Evolutionary conservation across 1,140 invertebrate species (phyloP).

Genomic region (Dendrolimus kikuchii): DNA sequence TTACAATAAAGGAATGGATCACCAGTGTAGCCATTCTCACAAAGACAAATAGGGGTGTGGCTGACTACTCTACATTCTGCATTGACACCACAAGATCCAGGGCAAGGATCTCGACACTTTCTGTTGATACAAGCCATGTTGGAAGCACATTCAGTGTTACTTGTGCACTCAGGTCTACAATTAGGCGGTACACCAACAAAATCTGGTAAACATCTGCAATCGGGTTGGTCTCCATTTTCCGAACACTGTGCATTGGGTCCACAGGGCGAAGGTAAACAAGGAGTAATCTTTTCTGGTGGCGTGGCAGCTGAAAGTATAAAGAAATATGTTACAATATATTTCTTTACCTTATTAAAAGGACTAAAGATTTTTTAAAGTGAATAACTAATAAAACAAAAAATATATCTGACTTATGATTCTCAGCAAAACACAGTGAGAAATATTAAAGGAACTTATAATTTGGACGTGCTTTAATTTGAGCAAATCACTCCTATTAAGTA

Average conservation of each 20-base stretch:
- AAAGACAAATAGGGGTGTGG: constrained; percentile 76
- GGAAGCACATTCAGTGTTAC: constrained; percentile 77
- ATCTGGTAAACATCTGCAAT: constrained; percentile 76
- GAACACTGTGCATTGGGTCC: constrained; percentile 78
- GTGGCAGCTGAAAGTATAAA: constrained; percentile 31
- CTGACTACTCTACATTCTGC: constrained; percentile 76
- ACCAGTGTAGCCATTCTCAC: constrained; percentile 75
- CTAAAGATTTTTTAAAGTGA: no score
- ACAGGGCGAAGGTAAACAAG: constrained; percentile 77
- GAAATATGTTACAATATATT: constrained; percentile 2
- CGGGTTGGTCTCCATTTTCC: constrained; percentile 71
- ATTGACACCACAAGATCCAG: constrained; percentile 78
- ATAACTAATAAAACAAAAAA: no score
- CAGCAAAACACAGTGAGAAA: no score
- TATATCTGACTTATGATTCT: no score
- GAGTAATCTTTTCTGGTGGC: constrained; percentile 60
- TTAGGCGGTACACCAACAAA: constrained; percentile 76
- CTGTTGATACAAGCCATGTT: constrained; percentile 77
- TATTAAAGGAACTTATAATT: no score
- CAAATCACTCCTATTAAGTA: no score
- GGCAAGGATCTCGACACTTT: constrained; percentile 80
- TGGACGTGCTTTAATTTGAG: no score
- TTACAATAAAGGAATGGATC: constrained; percentile 78
- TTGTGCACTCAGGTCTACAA: constrained; percentile 80
- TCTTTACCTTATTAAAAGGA: no score